These are phyloP conservation scores for Brachionichthys hirsutus DNA, from an alignment of 2,113 vertebrate species.

Conservation along the genomic window DNA sequence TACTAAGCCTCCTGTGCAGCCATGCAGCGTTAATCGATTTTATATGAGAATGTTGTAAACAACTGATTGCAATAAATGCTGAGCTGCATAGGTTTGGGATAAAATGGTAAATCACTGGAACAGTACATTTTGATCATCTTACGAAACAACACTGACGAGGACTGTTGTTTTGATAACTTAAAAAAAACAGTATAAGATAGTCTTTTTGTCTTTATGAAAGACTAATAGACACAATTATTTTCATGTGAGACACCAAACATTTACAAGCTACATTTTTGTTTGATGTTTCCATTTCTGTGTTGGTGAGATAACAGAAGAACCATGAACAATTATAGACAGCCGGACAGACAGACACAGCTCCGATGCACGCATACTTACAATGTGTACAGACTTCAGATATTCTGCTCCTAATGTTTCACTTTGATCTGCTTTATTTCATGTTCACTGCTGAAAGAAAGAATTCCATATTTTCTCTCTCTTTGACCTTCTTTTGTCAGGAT, in stretches of 20 bases:
- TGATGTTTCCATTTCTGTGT: slow-evolving; percentile 49
- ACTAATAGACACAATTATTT: slow-evolving; percentile 30
- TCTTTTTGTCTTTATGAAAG: no score
- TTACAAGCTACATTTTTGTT: slow-evolving; percentile 37
- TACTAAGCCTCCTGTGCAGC: slow-evolving; percentile 68
- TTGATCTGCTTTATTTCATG: slow-evolving; percentile 73
- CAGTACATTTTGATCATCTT: slow-evolving; percentile 25
- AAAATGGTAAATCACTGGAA: slow-evolving; percentile 19
- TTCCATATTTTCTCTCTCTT: slow-evolving; percentile 31
- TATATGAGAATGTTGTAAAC: slow-evolving; percentile 70
- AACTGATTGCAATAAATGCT: slow-evolving; percentile 44
- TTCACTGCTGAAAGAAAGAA: slow-evolving; percentile 57
- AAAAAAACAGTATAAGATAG: neutral
- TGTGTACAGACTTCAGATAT: slow-evolving; percentile 34
- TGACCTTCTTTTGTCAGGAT: no score
- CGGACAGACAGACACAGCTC: slow-evolving; percentile 1
- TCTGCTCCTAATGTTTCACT: slow-evolving; percentile 62
- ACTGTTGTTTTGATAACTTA: slow-evolving; percentile 27
- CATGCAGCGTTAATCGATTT: slow-evolving; percentile 67
- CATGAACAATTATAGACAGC: slow-evolving; percentile 18
- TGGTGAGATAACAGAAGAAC: slow-evolving; percentile 16
- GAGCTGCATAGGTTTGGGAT: slow-evolving; percentile 23
- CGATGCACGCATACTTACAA: slow-evolving; percentile 26
- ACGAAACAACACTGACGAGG: slow-evolving; percentile 5
- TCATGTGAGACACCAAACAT: slow-evolving; percentile 54